Conservation (phyloP, 2,797 vertebrate genomes). For the Gymnothorax javanicus region DNA sequence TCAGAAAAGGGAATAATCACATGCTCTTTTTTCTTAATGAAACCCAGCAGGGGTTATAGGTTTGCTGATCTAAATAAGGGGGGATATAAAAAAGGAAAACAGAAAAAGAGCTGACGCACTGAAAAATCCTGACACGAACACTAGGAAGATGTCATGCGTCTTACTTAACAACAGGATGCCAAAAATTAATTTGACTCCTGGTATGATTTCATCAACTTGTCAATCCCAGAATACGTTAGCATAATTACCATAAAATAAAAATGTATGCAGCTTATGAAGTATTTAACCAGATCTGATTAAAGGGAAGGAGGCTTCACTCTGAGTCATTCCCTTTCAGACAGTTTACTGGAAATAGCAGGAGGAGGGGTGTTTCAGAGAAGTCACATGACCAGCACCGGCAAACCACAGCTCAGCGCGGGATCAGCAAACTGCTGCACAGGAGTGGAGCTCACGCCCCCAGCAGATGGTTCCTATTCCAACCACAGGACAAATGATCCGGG, state of each 20-base stretch:
- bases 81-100: not conserved
- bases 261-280: constrained; percentile 75
- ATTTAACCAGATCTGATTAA: constrained; percentile 83
- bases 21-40: constrained; percentile 2
- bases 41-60: not conserved
- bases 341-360: constrained; percentile 79
- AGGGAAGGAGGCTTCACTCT: constrained; percentile 83
- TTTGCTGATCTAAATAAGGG: not conserved
- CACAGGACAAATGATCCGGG: constrained; percentile 24
- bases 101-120: not conserved
- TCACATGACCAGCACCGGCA: constrained; percentile 81
- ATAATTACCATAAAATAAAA: constrained; percentile 22
- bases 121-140: constrained; percentile 58
- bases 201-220: constrained; percentile 56
- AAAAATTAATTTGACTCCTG: constrained; percentile 54
- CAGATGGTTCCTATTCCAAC: constrained; percentile 60
- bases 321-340: constrained; percentile 82
- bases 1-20: not conserved
- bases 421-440: constrained; percentile 70
- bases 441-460: constrained; percentile 56
- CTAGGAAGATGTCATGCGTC: constrained; percentile 46
- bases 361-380: constrained; percentile 77
- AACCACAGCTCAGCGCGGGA: constrained; percentile 80
- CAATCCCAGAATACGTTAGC: constrained; percentile 61
- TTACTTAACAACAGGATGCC: constrained; percentile 52